Evolutionary conservation across 1,140 invertebrate species (phyloP), one percentile per base, ranked within the genome.

Genomic region (Drosophila truncata): DNA sequence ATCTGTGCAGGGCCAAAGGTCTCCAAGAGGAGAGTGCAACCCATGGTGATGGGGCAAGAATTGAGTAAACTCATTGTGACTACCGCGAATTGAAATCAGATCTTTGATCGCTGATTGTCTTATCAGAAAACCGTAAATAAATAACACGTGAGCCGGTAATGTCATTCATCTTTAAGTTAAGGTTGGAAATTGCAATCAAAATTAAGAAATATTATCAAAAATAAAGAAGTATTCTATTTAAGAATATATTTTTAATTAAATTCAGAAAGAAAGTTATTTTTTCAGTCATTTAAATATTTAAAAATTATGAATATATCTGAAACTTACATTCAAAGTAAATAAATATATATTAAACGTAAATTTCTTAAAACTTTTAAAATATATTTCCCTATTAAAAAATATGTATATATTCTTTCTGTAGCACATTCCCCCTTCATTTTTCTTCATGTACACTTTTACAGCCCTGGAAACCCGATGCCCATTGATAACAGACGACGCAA

Each of bases 41-140:
- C 44, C 58, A 47, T 20, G 25, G 16, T 82, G 82, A 75, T 58
- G 33, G 20, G 41, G 54, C 73, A 61, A 58, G 39, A 59, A 25
- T 20, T 3, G 13, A 18, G 23, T 41, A 33, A 47, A 44, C n/a
- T 67, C 47, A 76, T 35, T 23, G 23, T 80, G 55, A 74, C 11
- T 29, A 11, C 18, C 16, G 8, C 2, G 4, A 27, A 42, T 39
- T 9, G 11, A 23, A 58, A 52, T 54, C 8, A 46, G n/a, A 60
- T 41, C 57, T 23, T 27, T 20, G 31, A 49, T 46, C 33, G 8
- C 5, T 7, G 27, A 54, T n/a, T 14, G 31, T 25, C 41, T 80
- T 76, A 76, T 81, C 59, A 25, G 23, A 52, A 7, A 7, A n/a
- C 2, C 9, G 2, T 10, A 20, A 25, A 27, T 25, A 46, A 18